Base-by-base conservation (phyloP, 1,140 invertebrate species). In the Zophobas morio region DNA sequence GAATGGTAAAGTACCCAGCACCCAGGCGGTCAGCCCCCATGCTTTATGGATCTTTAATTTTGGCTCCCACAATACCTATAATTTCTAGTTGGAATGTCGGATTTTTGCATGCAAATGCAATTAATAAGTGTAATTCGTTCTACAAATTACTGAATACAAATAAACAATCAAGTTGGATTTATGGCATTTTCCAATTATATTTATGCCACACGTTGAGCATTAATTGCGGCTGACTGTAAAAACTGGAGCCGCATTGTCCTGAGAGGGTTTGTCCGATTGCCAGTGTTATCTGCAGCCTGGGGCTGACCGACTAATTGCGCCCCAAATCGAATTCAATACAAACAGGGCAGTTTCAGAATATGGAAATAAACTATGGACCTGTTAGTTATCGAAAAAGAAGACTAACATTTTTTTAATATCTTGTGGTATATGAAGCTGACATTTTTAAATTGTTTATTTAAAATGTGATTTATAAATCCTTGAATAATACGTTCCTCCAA, bases 111-210 rank as follows among this genome's bases (percentile, higher is more conserved):
- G 60, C 39, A 39, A 66, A 66, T 46, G 60, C 60, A 66, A 66
- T 66, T 66, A 66, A 66, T 66, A 66, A 66, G 60, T 66, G 60
- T 66, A 66, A 66, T 66, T 66, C 39, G 60, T 66, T 66, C 60
- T 66, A 66, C 60, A 66, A 66, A 66, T 66, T 66, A 66, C 60
- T 60, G 60, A 42, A 66, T 42, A 42, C 60, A 66, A 66, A 66
- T 66, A 66, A 66, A 66, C 60, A 66, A 66, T 66, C 60, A 66
- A 20, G 60, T 47, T 42, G 60, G 66, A 77, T 77, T 77, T 77
- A 77, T 77, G 66, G 75, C 75, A 77, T 57, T 77, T 77, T 77
- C 75, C 75, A 71, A 71, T 77, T 77, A 71, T 77, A 77, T 77
- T 77, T 77, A 77, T 77, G 54, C 51, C 66, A 33, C 47, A 71